These are phyloP conservation scores for Torymus texanus DNA, from an alignment of 2,888 invertebrate genomes.

Conservation along the genomic window DNA sequence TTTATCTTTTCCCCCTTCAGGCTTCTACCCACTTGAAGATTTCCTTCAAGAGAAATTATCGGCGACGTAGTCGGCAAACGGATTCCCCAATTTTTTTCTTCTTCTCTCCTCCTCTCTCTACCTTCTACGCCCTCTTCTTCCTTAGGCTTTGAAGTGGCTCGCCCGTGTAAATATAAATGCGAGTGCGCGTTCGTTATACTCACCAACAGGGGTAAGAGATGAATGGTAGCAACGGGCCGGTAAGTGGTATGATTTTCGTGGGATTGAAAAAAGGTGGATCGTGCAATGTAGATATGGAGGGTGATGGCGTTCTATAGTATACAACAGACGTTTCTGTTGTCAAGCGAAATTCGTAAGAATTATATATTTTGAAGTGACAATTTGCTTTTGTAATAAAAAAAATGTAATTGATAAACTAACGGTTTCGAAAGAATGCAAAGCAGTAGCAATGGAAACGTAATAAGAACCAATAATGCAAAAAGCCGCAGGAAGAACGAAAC, in stretches of 20 bases:
- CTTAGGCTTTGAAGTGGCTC: constrained; percentile 32
- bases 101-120: neutral
- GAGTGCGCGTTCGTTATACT: neutral
- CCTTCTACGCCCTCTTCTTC: neutral
- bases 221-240: no score
- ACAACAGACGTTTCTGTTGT: no score
- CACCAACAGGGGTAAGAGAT: no score
- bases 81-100: constrained; percentile 38
- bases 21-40: constrained; percentile 38
- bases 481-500: neutral
- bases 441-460: no score
- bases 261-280: neutral
- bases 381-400: no score
- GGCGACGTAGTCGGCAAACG: constrained; percentile 4
- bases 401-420: neutral
- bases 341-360: no score
- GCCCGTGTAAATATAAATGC: constrained; percentile 8
- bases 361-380: no score
- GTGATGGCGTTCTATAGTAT: no score
- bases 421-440: no score
- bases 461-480: neutral
- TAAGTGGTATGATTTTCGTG: neutral
- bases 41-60: constrained; percentile 24
- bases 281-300: no score
- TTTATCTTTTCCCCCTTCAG: neutral